phyloP scores from a whole-genome alignment of 2,113 vertebrate species.

The Cercocebus atys region DNA sequence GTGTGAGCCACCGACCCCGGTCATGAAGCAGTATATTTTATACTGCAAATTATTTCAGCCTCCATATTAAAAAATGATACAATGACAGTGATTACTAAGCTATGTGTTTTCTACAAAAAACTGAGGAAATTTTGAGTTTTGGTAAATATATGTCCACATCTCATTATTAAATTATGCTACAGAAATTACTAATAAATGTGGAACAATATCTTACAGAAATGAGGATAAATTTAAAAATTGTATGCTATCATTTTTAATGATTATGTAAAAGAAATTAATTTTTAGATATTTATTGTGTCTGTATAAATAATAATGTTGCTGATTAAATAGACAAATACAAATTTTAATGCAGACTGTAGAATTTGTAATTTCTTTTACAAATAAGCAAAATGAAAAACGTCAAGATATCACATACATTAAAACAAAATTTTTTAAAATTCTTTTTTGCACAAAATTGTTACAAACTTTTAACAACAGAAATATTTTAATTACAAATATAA shows the following conservation, averaged over 20 bases:
- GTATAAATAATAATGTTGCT: slow-evolving; percentile 46
- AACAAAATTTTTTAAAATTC: slow-evolving; percentile 67
- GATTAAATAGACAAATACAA: slow-evolving; percentile 47
- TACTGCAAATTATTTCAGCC: neutral
- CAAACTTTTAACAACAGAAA: slow-evolving; percentile 68
- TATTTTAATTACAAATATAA: slow-evolving; percentile 75
- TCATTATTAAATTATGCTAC: neutral
- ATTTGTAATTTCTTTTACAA: slow-evolving; percentile 73
- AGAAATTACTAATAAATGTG: slow-evolving; percentile 3
- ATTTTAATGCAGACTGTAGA: slow-evolving; percentile 63
- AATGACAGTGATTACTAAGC: neutral
- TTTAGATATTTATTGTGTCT: slow-evolving; percentile 10
- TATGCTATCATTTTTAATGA: neutral
- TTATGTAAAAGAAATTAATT: slow-evolving; percentile 1
- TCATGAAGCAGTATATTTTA: neutral
- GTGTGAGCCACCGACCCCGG: rapidly evolving
- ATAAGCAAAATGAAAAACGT: slow-evolving; percentile 73
- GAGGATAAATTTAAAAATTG: slow-evolving; percentile 3
- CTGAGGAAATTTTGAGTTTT: neutral
- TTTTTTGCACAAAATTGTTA: slow-evolving; percentile 64
- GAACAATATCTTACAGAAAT: neutral
- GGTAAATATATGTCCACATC: neutral
- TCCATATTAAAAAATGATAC: neutral
- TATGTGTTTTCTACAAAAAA: neutral
- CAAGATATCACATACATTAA: slow-evolving; percentile 63